These are phyloP conservation scores for Tragelaphus imberbis DNA, from an alignment of 2,113 vertebrate species.

Conservation along the genomic window DNA sequence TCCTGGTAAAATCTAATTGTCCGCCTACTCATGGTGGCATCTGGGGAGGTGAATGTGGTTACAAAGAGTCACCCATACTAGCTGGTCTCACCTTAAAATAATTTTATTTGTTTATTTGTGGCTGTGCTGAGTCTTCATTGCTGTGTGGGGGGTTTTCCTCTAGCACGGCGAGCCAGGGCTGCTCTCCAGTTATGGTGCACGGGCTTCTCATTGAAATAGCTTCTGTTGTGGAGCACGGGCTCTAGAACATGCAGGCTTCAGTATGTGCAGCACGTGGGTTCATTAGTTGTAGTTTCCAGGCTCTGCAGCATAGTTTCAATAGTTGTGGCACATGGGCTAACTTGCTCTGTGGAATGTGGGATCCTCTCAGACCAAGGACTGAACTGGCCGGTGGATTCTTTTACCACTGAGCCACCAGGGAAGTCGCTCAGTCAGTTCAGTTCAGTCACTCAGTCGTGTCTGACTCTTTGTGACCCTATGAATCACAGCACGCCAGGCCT, in stretches of 20 bases:
- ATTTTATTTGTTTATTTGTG: background rate
- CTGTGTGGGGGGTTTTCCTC: background rate
- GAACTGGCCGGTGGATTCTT: background rate
- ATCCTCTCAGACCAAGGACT: background rate
- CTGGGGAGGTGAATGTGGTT: background rate
- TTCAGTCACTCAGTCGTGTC: no score
- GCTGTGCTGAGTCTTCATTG: background rate
- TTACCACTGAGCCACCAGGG: background rate
- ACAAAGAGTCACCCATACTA: background rate
- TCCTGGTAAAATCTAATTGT: background rate
- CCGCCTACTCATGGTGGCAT: background rate
- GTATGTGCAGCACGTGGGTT: background rate
- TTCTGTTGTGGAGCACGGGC: background rate
- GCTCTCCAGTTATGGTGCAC: background rate
- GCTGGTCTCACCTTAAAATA: background rate
- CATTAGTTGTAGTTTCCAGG: background rate
- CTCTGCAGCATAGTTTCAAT: background rate
- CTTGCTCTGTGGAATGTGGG: background rate
- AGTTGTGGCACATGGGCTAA: background rate
- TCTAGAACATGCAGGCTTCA: background rate
- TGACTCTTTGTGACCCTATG: no score
- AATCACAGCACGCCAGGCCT: no score
- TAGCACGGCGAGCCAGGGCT: accelerated
- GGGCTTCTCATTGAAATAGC: background rate
- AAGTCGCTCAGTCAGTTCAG: background rate